Evolutionary conservation across 2,113 vertebrate species (phyloP).

Genomic region (Setophaga petechia): DNA sequence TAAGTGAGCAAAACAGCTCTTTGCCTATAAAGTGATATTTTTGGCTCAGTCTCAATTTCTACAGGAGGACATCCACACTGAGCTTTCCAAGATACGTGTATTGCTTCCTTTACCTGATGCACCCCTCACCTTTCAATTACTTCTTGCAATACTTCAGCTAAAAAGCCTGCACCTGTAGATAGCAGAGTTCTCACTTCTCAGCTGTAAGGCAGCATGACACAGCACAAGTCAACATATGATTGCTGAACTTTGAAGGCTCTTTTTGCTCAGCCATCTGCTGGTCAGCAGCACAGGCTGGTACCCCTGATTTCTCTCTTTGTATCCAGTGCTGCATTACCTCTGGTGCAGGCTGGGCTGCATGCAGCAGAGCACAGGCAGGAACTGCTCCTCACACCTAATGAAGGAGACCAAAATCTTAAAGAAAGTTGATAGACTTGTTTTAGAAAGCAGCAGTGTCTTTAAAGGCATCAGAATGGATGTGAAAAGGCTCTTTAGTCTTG

Average conservation of each 20-base stretch:
- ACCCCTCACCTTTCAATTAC: not conserved
- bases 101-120: not conserved
- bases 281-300: not conserved
- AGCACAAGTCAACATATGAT: not conserved
- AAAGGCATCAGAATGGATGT: not conserved
- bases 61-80: not conserved
- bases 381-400: not conserved
- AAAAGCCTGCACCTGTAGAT: not conserved
- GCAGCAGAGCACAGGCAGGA: not conserved
- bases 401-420: not conserved
- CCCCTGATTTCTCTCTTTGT: not conserved
- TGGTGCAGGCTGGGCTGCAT: not conserved
- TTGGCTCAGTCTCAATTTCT: not conserved
- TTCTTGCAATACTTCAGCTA: not conserved
- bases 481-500: not conserved
- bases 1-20: slow-evolving; percentile 59
- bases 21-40: not conserved
- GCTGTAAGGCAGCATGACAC: not conserved
- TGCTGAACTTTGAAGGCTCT: not conserved
- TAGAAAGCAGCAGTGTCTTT: not conserved
- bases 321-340: not conserved
- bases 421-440: not conserved
- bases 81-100: not conserved
- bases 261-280: not conserved
- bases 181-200: not conserved